Conservation (phyloP, 2,888 invertebrate genomes). For the Anoncus sp. region DNA sequence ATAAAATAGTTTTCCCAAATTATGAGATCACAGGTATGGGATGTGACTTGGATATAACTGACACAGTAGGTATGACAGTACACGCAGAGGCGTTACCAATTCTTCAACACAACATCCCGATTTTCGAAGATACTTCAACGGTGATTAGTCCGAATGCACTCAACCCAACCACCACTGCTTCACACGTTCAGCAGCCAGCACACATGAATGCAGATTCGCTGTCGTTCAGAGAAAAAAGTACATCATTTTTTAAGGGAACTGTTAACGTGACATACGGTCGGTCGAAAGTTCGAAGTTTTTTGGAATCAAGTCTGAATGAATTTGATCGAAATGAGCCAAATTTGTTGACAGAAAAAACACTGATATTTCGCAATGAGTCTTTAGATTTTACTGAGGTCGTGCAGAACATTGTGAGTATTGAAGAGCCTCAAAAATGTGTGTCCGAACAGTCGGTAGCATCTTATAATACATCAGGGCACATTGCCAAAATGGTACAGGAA, state of each 20-base stretch:
- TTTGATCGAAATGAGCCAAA: background rate
- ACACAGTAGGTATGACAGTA: background rate
- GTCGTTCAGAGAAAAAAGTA: slow-evolving; percentile 10
- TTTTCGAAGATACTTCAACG: slow-evolving; percentile 50
- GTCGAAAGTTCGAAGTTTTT: background rate
- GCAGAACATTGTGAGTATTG: background rate
- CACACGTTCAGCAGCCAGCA: background rate
- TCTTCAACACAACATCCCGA: slow-evolving; percentile 8
- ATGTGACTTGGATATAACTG: background rate
- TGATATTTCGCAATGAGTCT: slow-evolving; percentile 33
- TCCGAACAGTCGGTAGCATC: slow-evolving; percentile 9
- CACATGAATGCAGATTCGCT: background rate
- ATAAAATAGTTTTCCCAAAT: too few relatives aligned
- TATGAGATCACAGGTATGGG: background rate
- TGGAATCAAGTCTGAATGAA: background rate
- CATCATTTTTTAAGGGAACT: slow-evolving; percentile 32
- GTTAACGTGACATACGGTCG: slow-evolving; percentile 12
- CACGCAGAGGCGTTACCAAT: background rate
- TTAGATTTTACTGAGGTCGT: slow-evolving; percentile 14
- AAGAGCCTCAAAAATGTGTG: background rate
- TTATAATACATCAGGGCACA: slow-evolving; percentile 48
- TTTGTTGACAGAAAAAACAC: slow-evolving; percentile 23
- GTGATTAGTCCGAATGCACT: slow-evolving; percentile 56
- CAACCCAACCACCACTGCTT: background rate
- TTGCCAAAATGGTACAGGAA: slow-evolving; percentile 21